These are phyloP conservation scores for Camptogramma bilineatum DNA, from an alignment of 2,888 invertebrate genomes.

Conservation along the genomic window DNA sequence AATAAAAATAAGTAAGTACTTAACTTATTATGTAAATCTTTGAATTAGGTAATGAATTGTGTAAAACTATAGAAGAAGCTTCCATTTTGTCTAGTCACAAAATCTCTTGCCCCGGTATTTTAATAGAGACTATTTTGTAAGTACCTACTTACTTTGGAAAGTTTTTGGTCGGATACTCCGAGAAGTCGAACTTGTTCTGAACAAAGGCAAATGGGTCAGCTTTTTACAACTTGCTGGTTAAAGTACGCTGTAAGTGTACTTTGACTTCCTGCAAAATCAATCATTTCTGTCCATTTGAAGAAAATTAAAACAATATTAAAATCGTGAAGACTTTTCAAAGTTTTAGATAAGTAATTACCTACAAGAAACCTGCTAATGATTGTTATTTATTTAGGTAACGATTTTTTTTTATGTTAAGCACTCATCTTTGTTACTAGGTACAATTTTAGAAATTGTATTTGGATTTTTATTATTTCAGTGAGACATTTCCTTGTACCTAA, in stretches of 20 bases:
- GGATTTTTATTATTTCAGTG: too few relatives aligned
- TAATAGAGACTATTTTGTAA: slow-evolving; percentile 12
- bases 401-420: too few relatives aligned
- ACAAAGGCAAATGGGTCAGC: slow-evolving; percentile 1
- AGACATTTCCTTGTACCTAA: too few relatives aligned
- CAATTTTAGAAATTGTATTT: too few relatives aligned
- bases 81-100: background rate
- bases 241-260: background rate
- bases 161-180: slow-evolving; percentile 7
- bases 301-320: background rate
- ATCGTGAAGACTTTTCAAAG: too few relatives aligned
- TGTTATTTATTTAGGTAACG: too few relatives aligned
- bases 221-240: slow-evolving; percentile 29
- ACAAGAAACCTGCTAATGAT: too few relatives aligned
- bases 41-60: background rate
- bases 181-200: slow-evolving; percentile 9
- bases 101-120: background rate
- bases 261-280: background rate
- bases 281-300: background rate
- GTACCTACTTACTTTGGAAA: slow-evolving; percentile 3
- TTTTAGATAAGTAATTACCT: too few relatives aligned
- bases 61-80: background rate
- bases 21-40: background rate
- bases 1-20: too few relatives aligned
- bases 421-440: too few relatives aligned